These are phyloP conservation scores for Cisticola juncidis DNA, from an alignment of 2,113 vertebrate genomes.

Conservation along the genomic window DNA sequence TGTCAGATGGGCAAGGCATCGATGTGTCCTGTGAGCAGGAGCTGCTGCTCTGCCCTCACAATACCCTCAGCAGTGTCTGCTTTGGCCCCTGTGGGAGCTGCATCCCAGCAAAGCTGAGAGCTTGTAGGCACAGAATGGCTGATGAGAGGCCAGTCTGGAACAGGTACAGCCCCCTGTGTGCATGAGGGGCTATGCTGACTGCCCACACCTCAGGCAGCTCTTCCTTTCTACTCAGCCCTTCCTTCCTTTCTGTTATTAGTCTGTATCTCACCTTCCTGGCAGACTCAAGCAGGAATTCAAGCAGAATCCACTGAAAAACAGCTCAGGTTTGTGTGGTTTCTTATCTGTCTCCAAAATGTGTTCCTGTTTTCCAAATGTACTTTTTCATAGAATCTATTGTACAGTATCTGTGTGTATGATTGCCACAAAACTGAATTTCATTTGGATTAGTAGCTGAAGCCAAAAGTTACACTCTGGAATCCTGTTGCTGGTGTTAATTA, in stretches of 20 bases:
- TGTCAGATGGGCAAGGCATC: background rate
- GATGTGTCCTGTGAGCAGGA: background rate
- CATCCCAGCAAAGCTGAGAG: background rate
- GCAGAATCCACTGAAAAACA: background rate
- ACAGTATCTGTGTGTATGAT: background rate
- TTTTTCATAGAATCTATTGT: background rate
- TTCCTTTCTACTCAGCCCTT: background rate
- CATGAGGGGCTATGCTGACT: fast-evolving
- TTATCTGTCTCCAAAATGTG: background rate
- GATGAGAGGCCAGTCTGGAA: background rate
- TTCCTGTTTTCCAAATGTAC: background rate
- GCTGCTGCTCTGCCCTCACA: background rate
- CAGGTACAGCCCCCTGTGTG: background rate
- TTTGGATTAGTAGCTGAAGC: background rate
- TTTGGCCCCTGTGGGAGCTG: background rate
- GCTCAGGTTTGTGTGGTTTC: background rate
- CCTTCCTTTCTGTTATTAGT: background rate
- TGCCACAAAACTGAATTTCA: background rate
- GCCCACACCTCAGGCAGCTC: background rate
- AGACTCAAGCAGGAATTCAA: background rate
- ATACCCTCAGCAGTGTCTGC: background rate
- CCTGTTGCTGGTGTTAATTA: background rate
- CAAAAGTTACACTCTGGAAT: background rate
- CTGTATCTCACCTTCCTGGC: background rate
- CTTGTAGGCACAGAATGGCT: background rate